phyloP scores from a whole-genome alignment of 2,797 vertebrate genomes.

The Dendrocincla tyrannina region DNA sequence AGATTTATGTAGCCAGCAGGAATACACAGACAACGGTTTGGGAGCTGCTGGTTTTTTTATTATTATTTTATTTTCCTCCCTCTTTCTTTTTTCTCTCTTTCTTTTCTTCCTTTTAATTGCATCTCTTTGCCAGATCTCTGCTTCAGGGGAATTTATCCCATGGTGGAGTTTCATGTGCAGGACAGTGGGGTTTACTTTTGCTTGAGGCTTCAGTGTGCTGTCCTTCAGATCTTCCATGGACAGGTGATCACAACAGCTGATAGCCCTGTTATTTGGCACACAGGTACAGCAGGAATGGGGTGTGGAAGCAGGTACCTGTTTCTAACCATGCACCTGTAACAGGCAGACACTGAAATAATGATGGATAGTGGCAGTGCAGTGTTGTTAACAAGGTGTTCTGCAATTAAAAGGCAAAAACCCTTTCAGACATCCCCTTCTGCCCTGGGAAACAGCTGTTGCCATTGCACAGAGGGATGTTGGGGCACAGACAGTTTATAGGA shows the following conservation, averaged over 20 bases:
- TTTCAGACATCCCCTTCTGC: background rate
- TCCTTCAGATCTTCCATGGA: background rate
- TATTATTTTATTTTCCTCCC: no score
- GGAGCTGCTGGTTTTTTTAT: background rate
- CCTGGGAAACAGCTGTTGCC: background rate
- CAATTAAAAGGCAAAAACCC: background rate
- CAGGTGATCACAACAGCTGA: background rate
- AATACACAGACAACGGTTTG: background rate
- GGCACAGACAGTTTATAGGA: background rate
- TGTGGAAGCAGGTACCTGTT: background rate
- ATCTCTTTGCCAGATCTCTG: background rate
- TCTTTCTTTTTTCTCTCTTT: background rate
- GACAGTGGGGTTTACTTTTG: background rate
- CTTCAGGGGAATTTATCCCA: background rate
- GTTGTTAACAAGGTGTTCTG: background rate
- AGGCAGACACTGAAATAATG: background rate
- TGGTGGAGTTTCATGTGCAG: background rate
- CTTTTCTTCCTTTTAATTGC: background rate
- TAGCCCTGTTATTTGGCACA: background rate
- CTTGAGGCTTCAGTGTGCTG: background rate
- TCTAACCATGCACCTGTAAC: background rate
- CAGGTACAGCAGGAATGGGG: background rate
- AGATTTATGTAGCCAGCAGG: background rate
- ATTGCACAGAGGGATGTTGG: accelerated
- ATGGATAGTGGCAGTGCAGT: background rate